Conservation (phyloP, 2,888 invertebrate genomes). For the Diaphora mendica region DNA sequence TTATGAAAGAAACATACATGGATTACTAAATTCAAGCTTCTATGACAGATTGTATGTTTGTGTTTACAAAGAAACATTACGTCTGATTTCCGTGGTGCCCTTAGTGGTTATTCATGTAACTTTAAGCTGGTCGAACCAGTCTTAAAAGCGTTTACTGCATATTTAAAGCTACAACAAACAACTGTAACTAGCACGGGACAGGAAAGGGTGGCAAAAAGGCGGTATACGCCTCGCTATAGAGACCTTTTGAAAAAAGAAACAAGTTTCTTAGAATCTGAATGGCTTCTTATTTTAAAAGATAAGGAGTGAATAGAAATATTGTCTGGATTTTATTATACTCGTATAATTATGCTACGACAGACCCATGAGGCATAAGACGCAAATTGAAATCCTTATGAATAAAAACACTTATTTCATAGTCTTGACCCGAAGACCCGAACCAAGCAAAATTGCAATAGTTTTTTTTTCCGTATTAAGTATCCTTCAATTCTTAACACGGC, state of each 20-base stretch:
- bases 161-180: neutral
- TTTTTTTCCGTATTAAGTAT: neutral
- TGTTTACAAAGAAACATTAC: neutral
- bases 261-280: constrained; percentile 14
- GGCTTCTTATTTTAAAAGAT: neutral
- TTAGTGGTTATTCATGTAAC: neutral
- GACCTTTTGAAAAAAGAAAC: constrained; percentile 14
- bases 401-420: neutral
- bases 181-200: constrained; percentile 18
- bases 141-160: neutral
- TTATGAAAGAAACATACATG: neutral
- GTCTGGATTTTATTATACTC: constrained; percentile 4
- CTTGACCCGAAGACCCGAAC: no score
- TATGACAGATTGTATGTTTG: neutral
- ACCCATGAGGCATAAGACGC: neutral
- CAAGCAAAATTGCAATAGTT: neutral
- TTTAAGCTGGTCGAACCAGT: constrained; percentile 4
- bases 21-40: neutral
- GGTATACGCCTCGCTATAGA: constrained; percentile 2
- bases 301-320: neutral
- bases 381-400: neutral
- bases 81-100: neutral
- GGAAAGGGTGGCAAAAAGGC: constrained; percentile 17
- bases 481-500: neutral
- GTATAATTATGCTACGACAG: neutral